Evolutionary conservation across 2,113 vertebrate species (phyloP).

Genomic region (Mesocricetus auratus): DNA sequence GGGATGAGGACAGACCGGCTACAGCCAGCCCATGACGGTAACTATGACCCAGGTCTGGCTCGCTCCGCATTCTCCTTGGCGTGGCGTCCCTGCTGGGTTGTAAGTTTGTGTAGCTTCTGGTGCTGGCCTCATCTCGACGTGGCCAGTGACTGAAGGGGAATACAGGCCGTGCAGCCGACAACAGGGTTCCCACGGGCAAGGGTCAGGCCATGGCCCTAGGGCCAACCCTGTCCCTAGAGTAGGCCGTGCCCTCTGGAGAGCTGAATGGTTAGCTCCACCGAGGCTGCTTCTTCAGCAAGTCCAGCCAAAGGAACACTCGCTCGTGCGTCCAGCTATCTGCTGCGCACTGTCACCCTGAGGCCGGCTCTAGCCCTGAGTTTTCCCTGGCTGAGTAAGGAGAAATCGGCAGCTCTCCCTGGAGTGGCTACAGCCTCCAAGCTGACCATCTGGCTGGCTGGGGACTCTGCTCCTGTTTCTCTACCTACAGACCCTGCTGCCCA

Average conservation of each 20-base stretch:
- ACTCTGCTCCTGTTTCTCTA: neutral
- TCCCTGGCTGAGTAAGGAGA: neutral
- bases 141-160: neutral
- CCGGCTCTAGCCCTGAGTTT: accelerated
- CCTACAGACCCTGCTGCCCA: neutral
- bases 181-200: too few species aligned
- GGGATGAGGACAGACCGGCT: neutral
- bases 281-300: neutral
- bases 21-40: neutral
- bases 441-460: neutral
- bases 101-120: neutral
- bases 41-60: neutral
- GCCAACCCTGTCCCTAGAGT: neutral
- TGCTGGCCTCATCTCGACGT: neutral
- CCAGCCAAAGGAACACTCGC: accelerated
- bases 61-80: accelerated
- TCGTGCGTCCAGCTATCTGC: too few species aligned
- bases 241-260: neutral
- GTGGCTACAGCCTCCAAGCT: neutral
- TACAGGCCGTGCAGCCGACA: too few species aligned
- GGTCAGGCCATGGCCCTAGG: neutral
- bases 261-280: accelerated
- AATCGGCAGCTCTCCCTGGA: neutral
- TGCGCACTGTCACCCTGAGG: accelerated
- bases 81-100: neutral